A percentile compares a stretch with the other conserved stretches of the same genome.
Evolutionary conservation across 2,888 invertebrate genomes (phyloP).

Genomic region (Agrotis puta): DNA sequence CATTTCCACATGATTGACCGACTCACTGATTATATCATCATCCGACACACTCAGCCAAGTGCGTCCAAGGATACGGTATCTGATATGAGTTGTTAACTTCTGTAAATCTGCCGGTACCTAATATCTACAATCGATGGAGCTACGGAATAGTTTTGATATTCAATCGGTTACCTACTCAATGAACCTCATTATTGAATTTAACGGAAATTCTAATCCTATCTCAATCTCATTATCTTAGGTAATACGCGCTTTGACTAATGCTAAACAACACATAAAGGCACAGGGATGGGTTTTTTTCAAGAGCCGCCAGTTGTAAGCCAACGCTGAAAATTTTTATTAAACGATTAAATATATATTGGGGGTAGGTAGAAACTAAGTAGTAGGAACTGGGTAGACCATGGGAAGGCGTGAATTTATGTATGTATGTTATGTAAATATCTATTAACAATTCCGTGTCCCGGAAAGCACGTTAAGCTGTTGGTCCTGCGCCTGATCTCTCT

Average conservation of each 20-base stretch:
- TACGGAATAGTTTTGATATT: constrained; percentile 18
- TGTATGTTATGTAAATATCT: too few relatives aligned
- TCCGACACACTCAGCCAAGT: constrained; percentile 11
- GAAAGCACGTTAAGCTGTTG: too few relatives aligned
- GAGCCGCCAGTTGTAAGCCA: background rate
- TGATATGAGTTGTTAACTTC: background rate
- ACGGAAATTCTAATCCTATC: background rate
- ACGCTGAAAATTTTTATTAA: background rate
- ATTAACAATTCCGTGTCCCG: too few relatives aligned
- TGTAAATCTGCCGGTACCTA: background rate
- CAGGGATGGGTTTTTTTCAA: too few relatives aligned
- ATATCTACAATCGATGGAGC: background rate
- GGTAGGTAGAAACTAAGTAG: too few relatives aligned
- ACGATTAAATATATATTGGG: too few relatives aligned
- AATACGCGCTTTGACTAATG: too few relatives aligned
- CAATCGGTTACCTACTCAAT: background rate
- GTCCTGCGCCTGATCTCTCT: too few relatives aligned
- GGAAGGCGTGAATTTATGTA: too few relatives aligned
- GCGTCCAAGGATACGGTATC: constrained; percentile 1
- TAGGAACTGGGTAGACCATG: too few relatives aligned
- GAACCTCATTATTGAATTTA: background rate
- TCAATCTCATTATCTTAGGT: too few relatives aligned
- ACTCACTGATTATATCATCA: constrained; percentile 28
- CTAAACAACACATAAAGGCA: too few relatives aligned
- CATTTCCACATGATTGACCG: constrained; percentile 27